Conservation (phyloP, 1,140 invertebrate species). For the Papilio machaon region DNA sequence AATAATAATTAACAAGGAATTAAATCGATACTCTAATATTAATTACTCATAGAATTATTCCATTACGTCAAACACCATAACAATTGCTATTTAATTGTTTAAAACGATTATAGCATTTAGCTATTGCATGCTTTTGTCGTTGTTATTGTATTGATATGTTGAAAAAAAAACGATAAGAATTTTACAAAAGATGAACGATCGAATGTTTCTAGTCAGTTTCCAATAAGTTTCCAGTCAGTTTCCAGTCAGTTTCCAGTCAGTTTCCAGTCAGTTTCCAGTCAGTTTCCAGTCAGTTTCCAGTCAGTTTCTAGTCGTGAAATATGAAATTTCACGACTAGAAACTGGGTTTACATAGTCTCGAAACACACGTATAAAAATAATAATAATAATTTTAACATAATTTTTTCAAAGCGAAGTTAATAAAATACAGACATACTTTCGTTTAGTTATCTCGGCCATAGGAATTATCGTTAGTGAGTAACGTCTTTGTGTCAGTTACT, state of each 20-base stretch:
- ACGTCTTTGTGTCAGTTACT: background rate
- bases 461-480: background rate
- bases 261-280: too few relatives aligned
- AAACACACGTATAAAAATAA: too few relatives aligned
- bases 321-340: too few relatives aligned
- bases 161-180: background rate
- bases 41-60: constrained; percentile 4
- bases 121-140: constrained; percentile 17
- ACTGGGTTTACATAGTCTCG: too few relatives aligned
- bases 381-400: too few relatives aligned
- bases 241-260: too few relatives aligned
- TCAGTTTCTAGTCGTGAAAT: too few relatives aligned
- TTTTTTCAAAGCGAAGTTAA: too few relatives aligned
- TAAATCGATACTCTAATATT: background rate
- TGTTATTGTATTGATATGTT: background rate
- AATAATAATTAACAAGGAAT: background rate
- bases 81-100: constrained; percentile 24
- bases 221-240: too few relatives aligned
- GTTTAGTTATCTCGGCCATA: background rate
- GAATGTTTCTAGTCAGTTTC: too few relatives aligned
- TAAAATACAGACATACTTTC: too few relatives aligned
- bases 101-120: constrained; percentile 17
- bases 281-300: too few relatives aligned
- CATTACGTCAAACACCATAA: constrained; percentile 25
- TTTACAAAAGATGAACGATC: background rate